A percentile compares a stretch with the other conserved stretches of the same genome.
These are phyloP conservation scores for Hephaestus fuliginosus DNA, from an alignment of 2,797 vertebrate species.

Conservation along the genomic window DNA sequence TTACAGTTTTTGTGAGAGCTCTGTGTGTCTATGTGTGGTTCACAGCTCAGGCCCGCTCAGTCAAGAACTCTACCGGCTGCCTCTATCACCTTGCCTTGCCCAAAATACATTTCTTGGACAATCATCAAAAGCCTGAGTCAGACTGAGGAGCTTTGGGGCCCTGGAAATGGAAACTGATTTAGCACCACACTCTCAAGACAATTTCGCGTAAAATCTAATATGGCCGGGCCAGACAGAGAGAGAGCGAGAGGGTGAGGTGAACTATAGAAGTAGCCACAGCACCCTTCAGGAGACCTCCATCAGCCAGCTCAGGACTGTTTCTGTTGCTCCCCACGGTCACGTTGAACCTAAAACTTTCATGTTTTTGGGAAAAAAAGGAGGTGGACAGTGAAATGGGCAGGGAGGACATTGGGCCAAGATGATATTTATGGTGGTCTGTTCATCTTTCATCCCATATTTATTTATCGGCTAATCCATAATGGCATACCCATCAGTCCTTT, in stretches of 20 bases:
- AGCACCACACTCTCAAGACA: conserved; percentile 78
- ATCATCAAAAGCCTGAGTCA: conserved; percentile 68
- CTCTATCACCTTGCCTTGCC: conserved; percentile 60
- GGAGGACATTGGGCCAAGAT: conserved; percentile 49
- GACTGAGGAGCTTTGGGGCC: conserved; percentile 67
- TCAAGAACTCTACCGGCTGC: conserved; percentile 30
- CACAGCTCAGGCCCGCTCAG: conserved; percentile 13
- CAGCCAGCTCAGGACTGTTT: conserved; percentile 56
- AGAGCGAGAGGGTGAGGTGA: conserved; percentile 36
- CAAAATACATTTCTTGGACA: conserved; percentile 70
- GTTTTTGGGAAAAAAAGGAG: conserved; percentile 42
- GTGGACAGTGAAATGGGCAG: conserved; percentile 26
- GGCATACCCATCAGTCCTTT: conserved; percentile 58
- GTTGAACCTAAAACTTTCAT: conserved; percentile 70
- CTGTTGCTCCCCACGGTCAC: conserved; percentile 55
- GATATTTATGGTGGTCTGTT: conserved; percentile 56
- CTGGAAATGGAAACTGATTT: conserved; percentile 83
- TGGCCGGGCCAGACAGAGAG: conserved; percentile 45
- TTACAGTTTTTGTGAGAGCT: not conserved
- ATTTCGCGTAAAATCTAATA: conserved; percentile 80
- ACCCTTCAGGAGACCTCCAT: conserved; percentile 79
- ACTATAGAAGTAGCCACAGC: conserved; percentile 66
- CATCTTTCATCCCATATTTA: conserved; percentile 63
- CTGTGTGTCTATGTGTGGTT: conserved; percentile 6
- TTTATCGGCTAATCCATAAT: conserved; percentile 70